Conservation (phyloP, 2,113 vertebrate species). For the Ciconia stormi region DNA sequence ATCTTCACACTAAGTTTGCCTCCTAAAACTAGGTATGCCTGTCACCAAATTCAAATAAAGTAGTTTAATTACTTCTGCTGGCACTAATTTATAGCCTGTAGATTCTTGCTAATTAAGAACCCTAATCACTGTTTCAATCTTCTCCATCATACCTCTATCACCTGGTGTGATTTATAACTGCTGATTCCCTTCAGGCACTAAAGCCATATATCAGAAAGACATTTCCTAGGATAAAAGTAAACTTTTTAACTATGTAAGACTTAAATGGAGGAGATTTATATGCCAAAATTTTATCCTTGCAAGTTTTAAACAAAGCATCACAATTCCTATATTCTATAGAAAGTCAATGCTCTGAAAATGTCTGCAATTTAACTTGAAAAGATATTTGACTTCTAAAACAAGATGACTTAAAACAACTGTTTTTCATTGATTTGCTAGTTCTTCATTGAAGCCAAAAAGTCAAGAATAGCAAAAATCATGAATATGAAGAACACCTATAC, state of each 20-base stretch:
- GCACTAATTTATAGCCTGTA: conserved; percentile 57
- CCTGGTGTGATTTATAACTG: conserved; percentile 47
- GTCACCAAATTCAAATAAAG: conserved; percentile 21
- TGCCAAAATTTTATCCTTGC: background rate
- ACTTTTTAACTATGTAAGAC: background rate
- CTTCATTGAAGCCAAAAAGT: background rate
- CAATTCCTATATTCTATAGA: background rate
- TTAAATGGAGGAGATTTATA: background rate
- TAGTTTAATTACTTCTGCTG: conserved; percentile 34
- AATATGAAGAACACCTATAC: background rate
- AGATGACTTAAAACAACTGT: background rate
- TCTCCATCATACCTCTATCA: conserved; percentile 22
- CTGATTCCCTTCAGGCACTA: conserved; percentile 18
- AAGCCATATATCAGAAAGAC: conserved; percentile 46
- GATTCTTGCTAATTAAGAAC: conserved; percentile 55
- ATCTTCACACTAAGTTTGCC: background rate
- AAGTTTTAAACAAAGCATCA: background rate
- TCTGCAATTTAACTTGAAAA: background rate
- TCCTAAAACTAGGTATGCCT: background rate
- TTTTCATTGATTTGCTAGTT: background rate
- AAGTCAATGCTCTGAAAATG: background rate
- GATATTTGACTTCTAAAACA: background rate
- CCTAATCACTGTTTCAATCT: conserved; percentile 57
- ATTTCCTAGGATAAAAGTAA: conserved; percentile 14
- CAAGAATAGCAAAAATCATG: background rate